These are phyloP conservation scores for Drosophila mettleri DNA, from an alignment of 2,888 invertebrate genomes.

Conservation along the genomic window DNA sequence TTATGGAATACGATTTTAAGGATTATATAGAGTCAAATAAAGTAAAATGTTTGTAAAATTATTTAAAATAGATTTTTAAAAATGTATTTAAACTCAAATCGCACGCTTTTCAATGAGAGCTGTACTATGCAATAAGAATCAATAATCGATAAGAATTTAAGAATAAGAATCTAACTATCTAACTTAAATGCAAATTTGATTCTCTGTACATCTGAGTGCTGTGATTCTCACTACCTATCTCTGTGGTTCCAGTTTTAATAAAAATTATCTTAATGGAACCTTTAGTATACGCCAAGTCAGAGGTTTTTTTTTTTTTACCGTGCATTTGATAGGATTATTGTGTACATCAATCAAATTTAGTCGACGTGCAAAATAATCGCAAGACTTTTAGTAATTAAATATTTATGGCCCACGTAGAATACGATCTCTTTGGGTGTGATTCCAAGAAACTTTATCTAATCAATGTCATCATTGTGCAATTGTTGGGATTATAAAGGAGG, in stretches of 20 bases:
- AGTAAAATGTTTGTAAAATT: background rate
- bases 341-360: background rate
- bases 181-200: no score
- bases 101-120: no score
- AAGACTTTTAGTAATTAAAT: conserved; percentile 14
- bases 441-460: conserved; percentile 44
- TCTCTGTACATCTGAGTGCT: no score
- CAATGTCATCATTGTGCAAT: conserved; percentile 33
- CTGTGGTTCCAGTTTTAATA: no score
- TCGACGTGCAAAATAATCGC: conserved; percentile 10
- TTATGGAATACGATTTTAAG: no score
- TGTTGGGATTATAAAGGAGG: conserved; percentile 36
- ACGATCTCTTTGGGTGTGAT: conserved; percentile 42
- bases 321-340: background rate
- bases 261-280: no score
- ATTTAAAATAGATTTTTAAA: no score
- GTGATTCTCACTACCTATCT: no score
- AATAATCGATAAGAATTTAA: no score
- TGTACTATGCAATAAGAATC: background rate
- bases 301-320: background rate
- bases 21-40: no score
- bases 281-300: background rate
- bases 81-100: background rate
- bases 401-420: conserved; percentile 17
- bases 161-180: no score